These are phyloP conservation scores for Alfaro cultratus DNA, from an alignment of 2,797 vertebrate species.

Conservation along the genomic window DNA sequence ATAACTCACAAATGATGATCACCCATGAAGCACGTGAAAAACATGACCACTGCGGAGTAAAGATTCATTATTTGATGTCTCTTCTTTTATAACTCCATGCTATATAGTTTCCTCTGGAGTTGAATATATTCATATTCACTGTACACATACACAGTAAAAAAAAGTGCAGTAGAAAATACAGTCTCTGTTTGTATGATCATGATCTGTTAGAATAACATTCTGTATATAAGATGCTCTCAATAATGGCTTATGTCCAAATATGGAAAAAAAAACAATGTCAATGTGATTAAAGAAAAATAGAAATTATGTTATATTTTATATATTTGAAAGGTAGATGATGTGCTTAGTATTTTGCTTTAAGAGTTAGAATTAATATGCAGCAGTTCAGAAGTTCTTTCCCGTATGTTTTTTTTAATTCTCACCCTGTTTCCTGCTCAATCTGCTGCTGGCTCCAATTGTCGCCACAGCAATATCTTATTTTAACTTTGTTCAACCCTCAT, in stretches of 20 bases:
- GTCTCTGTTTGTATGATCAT: constrained; percentile 69
- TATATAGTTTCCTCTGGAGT: constrained; percentile 47
- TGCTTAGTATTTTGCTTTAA: constrained; percentile 72
- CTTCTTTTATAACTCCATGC: constrained; percentile 32
- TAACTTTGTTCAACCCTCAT: constrained; percentile 27
- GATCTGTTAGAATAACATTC: constrained; percentile 72
- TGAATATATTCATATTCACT: constrained; percentile 46
- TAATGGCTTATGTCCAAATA: constrained; percentile 77
- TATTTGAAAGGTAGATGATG: constrained; percentile 79
- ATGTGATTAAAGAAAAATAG: constrained; percentile 68
- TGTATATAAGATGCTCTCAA: constrained; percentile 65
- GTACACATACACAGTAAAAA: constrained; percentile 67
- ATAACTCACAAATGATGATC: constrained; percentile 37
- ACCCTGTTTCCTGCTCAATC: constrained; percentile 21
- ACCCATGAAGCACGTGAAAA: constrained; percentile 23
- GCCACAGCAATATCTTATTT: constrained; percentile 21
- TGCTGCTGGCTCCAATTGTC: constrained; percentile 32
- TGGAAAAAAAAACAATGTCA: constrained; percentile 61
- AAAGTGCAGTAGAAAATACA: constrained; percentile 82
- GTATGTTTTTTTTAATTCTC: constrained; percentile 10
- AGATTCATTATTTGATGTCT: constrained; percentile 27
- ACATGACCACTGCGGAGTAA: constrained; percentile 37
- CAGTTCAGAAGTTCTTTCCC: constrained; percentile 42
- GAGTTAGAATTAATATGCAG: constrained; percentile 62
- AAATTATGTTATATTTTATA: constrained; percentile 57